phyloP scores from a whole-genome alignment of 2,888 invertebrate species.

The Nephrotoma flavescens region DNA sequence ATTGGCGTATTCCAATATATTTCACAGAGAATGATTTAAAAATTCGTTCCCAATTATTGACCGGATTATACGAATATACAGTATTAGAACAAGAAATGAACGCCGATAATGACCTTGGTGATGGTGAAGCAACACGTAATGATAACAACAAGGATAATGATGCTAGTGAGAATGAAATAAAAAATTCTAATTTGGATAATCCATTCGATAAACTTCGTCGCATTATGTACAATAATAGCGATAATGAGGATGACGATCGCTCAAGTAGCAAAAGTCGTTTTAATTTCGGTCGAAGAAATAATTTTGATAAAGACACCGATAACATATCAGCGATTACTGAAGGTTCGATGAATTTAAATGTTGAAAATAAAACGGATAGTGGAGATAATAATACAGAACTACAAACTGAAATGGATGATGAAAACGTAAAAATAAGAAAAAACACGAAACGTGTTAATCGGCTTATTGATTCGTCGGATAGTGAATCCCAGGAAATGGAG shows the following conservation, averaged over 20 bases:
- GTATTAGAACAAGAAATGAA: slow-evolving; percentile 36
- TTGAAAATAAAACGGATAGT: slow-evolving; percentile 9
- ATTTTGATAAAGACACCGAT: slow-evolving; percentile 19
- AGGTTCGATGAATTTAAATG: background rate
- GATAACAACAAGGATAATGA: slow-evolving; percentile 4
- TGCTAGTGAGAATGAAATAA: background rate
- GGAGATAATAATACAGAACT: slow-evolving; percentile 9
- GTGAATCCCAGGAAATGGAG: slow-evolving; percentile 10
- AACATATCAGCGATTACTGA: slow-evolving; percentile 8
- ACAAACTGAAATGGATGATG: background rate
- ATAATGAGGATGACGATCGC: slow-evolving; percentile 1
- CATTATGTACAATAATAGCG: background rate
- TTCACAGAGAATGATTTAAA: slow-evolving; percentile 34
- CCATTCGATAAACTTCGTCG: background rate
- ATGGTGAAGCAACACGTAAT: slow-evolving; percentile 8
- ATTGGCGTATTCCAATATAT: slow-evolving; percentile 71
- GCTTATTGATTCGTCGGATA: slow-evolving; percentile 8
- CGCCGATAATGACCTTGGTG: slow-evolving; percentile 20
- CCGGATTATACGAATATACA: slow-evolving; percentile 14
- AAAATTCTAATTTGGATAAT: background rate
- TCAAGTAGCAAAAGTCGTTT: background rate
- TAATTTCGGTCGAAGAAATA: slow-evolving; percentile 17
- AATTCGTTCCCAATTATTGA: slow-evolving; percentile 24
- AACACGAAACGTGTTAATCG: background rate
- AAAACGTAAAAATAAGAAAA: slow-evolving; percentile 1